Conservation (phyloP, 2,113 vertebrate genomes). For the Athene noctua region DNA sequence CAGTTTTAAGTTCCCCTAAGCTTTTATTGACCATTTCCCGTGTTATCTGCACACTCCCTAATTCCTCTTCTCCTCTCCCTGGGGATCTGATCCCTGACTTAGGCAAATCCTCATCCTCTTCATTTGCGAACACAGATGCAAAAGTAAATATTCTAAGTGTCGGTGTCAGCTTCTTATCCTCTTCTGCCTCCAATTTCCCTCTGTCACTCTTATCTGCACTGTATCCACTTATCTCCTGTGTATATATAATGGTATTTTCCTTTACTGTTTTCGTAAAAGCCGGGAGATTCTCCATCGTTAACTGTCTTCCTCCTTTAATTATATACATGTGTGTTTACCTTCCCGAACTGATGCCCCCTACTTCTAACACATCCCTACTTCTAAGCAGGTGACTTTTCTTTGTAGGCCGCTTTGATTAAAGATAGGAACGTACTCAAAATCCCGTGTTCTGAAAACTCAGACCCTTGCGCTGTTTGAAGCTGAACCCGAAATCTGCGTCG, state of each 20-base stretch:
- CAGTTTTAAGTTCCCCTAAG: conserved; percentile 2
- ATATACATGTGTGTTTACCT: conserved; percentile 8
- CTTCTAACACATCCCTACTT: conserved; percentile 18
- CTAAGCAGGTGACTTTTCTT: conserved; percentile 14
- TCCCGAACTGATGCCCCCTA: not conserved
- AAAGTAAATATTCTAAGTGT: conserved; percentile 33
- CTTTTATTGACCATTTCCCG: conserved; percentile 21
- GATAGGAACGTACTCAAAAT: not conserved
- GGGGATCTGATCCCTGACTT: conserved; percentile 31
- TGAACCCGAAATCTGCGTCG: not conserved
- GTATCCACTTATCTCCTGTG: conserved; percentile 22
- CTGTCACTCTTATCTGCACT: conserved; percentile 11
- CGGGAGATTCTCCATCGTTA: not conserved
- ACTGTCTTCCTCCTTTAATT: not conserved
- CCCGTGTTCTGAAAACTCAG: not conserved
- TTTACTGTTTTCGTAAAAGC: not conserved
- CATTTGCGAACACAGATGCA: conserved; percentile 11
- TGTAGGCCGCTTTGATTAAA: conserved; percentile 40
- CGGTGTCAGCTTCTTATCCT: conserved; percentile 20
- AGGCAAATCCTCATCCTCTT: conserved; percentile 46
- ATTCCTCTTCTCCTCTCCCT: not conserved
- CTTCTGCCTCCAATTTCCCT: conserved; percentile 48
- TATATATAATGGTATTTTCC: not conserved
- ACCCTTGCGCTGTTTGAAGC: not conserved
- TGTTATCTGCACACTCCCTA: not conserved